Percentiles rank a stretch among this genome's conserved stretches.
Conservation (phyloP, 2,113 vertebrate genomes). For the Butorides virescens region DNA sequence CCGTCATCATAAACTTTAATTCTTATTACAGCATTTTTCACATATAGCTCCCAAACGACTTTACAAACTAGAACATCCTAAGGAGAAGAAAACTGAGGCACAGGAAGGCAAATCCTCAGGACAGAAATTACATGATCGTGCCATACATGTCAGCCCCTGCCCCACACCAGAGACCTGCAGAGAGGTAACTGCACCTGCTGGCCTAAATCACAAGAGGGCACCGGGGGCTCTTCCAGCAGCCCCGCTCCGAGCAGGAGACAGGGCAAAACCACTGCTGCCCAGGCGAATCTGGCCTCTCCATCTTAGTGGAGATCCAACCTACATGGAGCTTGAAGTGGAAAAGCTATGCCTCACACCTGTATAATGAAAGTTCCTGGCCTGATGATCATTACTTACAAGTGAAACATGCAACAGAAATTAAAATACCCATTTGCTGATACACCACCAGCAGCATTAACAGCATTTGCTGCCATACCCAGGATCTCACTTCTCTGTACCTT, state of each 20-base stretch:
- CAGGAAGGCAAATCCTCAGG: background rate
- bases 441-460: background rate
- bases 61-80: background rate
- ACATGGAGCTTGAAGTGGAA: background rate
- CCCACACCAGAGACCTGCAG: background rate
- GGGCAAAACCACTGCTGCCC: background rate
- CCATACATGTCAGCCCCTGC: background rate
- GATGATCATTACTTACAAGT: background rate
- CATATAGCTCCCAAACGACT: background rate
- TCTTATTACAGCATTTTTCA: background rate
- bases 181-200: background rate
- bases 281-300: background rate
- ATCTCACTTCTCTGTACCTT: background rate
- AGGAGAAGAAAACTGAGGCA: background rate
- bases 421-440: background rate
- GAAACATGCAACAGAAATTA: background rate
- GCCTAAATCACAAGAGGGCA: background rate
- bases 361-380: background rate
- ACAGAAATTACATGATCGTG: background rate
- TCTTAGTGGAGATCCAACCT: background rate
- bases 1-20: background rate
- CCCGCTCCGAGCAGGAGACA: rapidly evolving
- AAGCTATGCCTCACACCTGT: background rate
- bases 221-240: background rate
- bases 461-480: background rate